Base-by-base conservation (phyloP, 2,797 vertebrate genomes). In the Eutrigla gurnardus region DNA sequence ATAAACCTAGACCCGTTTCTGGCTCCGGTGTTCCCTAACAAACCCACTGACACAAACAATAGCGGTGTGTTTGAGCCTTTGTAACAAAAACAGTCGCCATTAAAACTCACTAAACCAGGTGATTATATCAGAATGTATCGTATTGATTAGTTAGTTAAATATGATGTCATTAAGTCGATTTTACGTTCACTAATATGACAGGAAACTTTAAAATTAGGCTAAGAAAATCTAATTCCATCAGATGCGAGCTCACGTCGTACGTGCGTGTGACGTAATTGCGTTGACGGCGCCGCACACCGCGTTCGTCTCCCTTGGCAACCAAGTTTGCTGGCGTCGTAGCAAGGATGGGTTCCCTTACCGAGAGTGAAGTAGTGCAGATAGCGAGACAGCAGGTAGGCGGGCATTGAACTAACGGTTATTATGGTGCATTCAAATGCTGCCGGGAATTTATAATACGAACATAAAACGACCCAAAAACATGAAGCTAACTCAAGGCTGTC, bases 281-380 rank as follows among this genome's bases (percentile, higher is more conserved):
- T 49, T 4, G 0, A 3, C 43, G 1, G 7, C 3, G 12, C 1
- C 37, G 9, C 8, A n/a, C 17, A 17, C 9, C 0, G 59, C 72
- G 81, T 86, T 78, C 55, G 78, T 91, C 40, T 84, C 89, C 83
- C 25, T 39, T 68, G 45, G 85, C 75, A 88, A 93, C 90, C 32
- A 2, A 17, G 12, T 4, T 6, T 15, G 1, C 13, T 12, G 1
- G 0, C 4, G 7, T 47, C 0, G 35, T 4, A 4, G 9, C 2
- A 11, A 74, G n/a, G 33, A 89, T 88, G 90, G 64, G 70, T 39
- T 71, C 69, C 10, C 65, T 88, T 0, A 70, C 86, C 25, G 78
- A 77, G 37, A 13, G 35, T 1, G 87, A 91, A 50, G 73, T 89
- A 0, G 2, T 33, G 1, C 49, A 65, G 14, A 82, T 83, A 79